Conservation (phyloP, 92 coral and sea anemone species). For the Isaurus tuberculatus region DNA sequence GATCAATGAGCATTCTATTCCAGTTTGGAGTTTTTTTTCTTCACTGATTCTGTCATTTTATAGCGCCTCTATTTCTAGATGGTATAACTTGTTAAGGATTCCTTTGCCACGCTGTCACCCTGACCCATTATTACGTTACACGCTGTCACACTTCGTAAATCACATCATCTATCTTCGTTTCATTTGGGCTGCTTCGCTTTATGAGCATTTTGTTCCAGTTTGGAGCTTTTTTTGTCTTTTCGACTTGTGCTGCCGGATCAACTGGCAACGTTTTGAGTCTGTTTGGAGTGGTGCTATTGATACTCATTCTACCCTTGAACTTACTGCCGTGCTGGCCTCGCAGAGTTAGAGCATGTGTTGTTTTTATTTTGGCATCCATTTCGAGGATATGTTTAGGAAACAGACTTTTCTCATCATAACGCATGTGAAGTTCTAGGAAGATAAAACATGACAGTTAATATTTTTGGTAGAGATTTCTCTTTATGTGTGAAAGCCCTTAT, state of each 20-base stretch:
- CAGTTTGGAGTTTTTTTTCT: conserved; percentile 49
- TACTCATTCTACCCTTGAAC: conserved; percentile 32
- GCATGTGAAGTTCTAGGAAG: conserved; percentile 86
- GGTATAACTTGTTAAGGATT: too few relatives aligned
- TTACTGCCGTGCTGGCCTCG: conserved; percentile 82
- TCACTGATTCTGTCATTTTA: too few relatives aligned
- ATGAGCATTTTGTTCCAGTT: conserved; percentile 64
- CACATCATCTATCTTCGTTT: conserved; percentile 5
- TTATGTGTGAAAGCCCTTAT: too few relatives aligned
- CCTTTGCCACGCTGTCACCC: too few relatives aligned
- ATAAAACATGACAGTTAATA: not conserved
- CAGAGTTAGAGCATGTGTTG: conserved; percentile 80
- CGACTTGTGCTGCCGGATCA: conserved; percentile 16
- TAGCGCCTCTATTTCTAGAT: too few relatives aligned
- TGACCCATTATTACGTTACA: too few relatives aligned
- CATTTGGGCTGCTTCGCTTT: conserved; percentile 50
- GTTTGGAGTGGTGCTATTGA: conserved; percentile 39
- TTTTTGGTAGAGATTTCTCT: too few relatives aligned
- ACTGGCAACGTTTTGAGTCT: conserved; percentile 5
- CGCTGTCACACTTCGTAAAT: too few relatives aligned
- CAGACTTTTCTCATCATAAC: conserved; percentile 95
- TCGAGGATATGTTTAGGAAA: conserved; percentile 95
- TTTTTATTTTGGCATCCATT: conserved; percentile 94
- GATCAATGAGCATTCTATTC: conserved; percentile 60
- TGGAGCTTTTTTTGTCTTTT: conserved; percentile 19